Evolutionary conservation across 92 coral and sea anemone species (phyloP).

Genomic region (Umimayanthus chanpuru): DNA sequence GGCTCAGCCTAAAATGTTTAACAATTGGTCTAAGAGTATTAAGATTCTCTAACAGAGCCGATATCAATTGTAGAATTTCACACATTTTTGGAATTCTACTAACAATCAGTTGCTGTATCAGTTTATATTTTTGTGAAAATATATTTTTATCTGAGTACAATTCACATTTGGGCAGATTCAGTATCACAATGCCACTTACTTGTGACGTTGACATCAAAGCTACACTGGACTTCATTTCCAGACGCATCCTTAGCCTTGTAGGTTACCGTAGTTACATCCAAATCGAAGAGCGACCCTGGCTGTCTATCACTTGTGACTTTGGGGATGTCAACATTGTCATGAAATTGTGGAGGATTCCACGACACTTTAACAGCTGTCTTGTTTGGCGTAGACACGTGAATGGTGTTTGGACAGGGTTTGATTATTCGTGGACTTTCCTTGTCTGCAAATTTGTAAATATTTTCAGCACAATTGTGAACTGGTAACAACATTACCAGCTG

Average conservation of each 20-base stretch:
- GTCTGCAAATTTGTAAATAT: slow-evolving; percentile 7
- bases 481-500: neutral
- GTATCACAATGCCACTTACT: slow-evolving; percentile 18
- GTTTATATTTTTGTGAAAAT: no score
- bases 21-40: no score
- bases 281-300: neutral
- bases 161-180: no score
- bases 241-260: slow-evolving; percentile 15
- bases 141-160: no score
- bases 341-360: slow-evolving; percentile 39
- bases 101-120: no score
- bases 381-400: slow-evolving; percentile 14
- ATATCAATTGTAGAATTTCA: no score
- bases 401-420: slow-evolving; percentile 18
- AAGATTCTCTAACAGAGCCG: no score
- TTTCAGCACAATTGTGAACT: neutral
- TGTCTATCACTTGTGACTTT: slow-evolving; percentile 4
- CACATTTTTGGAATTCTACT: no score
- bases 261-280: neutral
- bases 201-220: slow-evolving; percentile 24
- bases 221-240: slow-evolving; percentile 1
- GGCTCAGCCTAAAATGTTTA: no score
- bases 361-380: neutral
- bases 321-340: slow-evolving; percentile 22
- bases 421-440: slow-evolving; percentile 18